phyloP scores from a whole-genome alignment of 2,888 invertebrate genomes.

The Apoda limacodes region DNA sequence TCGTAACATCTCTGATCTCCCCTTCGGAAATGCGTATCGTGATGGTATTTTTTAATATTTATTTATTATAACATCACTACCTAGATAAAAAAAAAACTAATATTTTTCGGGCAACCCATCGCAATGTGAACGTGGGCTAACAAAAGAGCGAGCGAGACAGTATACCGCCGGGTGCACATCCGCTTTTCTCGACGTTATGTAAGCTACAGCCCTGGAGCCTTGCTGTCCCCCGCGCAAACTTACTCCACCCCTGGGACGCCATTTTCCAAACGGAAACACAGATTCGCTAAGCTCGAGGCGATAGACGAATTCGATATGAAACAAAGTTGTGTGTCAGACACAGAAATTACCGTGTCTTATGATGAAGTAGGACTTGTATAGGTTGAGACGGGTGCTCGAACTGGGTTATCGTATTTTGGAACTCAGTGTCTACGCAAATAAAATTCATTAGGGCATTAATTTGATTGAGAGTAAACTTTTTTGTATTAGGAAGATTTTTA shows the following conservation, averaged over 20 bases:
- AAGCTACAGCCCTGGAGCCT: conserved; percentile 64
- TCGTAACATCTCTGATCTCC: too few relatives aligned
- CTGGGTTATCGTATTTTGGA: conserved; percentile 39
- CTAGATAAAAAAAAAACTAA: too few relatives aligned
- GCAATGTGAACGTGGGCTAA: conserved; percentile 25
- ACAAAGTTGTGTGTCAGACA: conserved; percentile 17
- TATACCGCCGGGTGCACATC: conserved; percentile 42
- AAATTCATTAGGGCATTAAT: conserved; percentile 40
- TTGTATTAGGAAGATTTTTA: too few relatives aligned
- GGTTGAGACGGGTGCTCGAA: conserved; percentile 18
- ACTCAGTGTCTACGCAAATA: conserved; percentile 32
- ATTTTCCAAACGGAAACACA: conserved; percentile 2
- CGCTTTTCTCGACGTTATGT: conserved; percentile 64
- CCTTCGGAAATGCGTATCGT: too few relatives aligned
- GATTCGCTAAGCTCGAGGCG: conserved; percentile 18
- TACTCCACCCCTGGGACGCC: conserved; percentile 1
- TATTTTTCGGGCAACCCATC: conserved; percentile 28
- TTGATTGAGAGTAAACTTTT: too few relatives aligned
- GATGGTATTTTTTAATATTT: too few relatives aligned
- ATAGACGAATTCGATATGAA: conserved; percentile 16
- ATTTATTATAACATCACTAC: too few relatives aligned
- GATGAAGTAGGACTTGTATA: not conserved
- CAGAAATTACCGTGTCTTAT: conserved; percentile 1
- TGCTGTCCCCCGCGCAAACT: conserved; percentile 26
- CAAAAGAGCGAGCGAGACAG: conserved; percentile 46